These are phyloP conservation scores for Procapra przewalskii DNA, from an alignment of 2,113 vertebrate species.

Conservation along the genomic window DNA sequence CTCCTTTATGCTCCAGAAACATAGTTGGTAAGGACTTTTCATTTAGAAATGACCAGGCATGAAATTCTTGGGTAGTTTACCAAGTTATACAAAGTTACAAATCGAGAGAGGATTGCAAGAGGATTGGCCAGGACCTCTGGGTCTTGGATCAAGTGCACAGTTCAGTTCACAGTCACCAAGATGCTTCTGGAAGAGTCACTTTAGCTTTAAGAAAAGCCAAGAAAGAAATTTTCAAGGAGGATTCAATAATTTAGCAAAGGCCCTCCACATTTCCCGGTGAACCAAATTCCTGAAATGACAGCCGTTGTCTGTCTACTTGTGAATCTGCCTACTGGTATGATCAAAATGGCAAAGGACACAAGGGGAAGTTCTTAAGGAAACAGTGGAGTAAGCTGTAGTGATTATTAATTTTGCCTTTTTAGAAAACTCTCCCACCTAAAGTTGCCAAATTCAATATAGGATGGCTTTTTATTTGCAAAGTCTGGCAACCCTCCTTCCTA, in stretches of 20 bases:
- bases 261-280: neutral
- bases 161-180: neutral
- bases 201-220: neutral
- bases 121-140: neutral
- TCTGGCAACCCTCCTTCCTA: neutral
- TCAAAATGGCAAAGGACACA: neutral
- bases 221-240: neutral
- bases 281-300: neutral
- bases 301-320: neutral
- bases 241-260: neutral
- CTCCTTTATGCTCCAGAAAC: neutral
- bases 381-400: neutral
- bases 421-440: neutral
- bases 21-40: neutral
- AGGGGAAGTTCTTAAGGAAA: neutral
- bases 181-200: neutral
- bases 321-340: neutral
- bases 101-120: neutral
- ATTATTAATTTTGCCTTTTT: neutral
- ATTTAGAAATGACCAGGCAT: neutral
- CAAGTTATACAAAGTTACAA: neutral
- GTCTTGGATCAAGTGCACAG: neutral
- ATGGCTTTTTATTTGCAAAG: neutral
- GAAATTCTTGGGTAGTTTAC: neutral
- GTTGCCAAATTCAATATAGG: neutral